Base-by-base conservation (phyloP, 1,140 invertebrate genomes). In the Berghia stephanieae region DNA sequence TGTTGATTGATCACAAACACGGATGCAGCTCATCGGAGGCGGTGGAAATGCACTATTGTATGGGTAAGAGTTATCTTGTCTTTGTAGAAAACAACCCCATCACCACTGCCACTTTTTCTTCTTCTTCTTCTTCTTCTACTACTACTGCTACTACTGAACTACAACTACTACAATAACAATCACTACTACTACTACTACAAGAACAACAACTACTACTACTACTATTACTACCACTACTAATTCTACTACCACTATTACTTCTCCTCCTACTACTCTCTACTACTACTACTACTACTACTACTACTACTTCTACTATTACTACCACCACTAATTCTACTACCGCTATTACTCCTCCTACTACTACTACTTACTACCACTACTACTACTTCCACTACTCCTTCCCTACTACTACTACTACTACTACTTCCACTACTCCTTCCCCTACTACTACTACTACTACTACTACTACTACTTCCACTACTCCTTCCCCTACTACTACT, bases 1-100 rank as follows among this genome's bases (percentile, higher is more conserved):
- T 77, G 13, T 31, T 79, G 46, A 52, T 77, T 46, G 80, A 81
- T 63, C 78, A 74, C 31, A 66, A 44, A 34, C 52, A 60, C 44
- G 80, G 80, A 13, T 81, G 80, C 43, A 75, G 70, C 67, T 74
- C 77, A 31, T 46, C 43, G 21, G 68, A 77, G 18, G 74, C 80
- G 3, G 77, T 81, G 57, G 77, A 81, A 31, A 79, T 81, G 8
- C 72, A 68, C 6, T 81, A 81, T 57, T 81, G 80, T 44, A 81
- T 81, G 80, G 80, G 72, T 75, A 24, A 44, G 38, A 60, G 57
- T 8, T 16, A 8, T 10, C 24, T 27, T 60, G 57, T 60, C 24
- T 16, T 60, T 60, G 8, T n/a, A 27, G 24, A 6, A 10, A 27
- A 16, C 8, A 60, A 10, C n/a, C n/a, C n/a, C 16, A 10, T 60